These are phyloP conservation scores for Dolichoris vasculosae DNA, from an alignment of 1,140 invertebrate genomes.

Conservation along the genomic window DNA sequence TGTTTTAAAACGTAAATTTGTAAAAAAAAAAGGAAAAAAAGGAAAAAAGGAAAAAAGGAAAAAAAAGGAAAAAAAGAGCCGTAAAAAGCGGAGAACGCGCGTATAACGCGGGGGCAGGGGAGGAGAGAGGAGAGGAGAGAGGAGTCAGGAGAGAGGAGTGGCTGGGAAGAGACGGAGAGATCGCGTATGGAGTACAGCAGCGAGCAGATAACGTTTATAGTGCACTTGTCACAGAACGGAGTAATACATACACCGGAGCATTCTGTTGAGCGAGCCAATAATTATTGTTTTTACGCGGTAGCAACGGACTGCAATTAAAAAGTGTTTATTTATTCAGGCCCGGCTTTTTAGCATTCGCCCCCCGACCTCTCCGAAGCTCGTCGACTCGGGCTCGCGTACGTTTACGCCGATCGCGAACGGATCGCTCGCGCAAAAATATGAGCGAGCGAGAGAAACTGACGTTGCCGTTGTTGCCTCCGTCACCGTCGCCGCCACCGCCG, in stretches of 20 bases:
- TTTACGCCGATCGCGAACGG: constrained; percentile 40
- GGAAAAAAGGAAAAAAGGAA: neutral
- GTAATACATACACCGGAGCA: constrained; percentile 54
- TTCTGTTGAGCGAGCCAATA: constrained; percentile 68
- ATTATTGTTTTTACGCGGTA: constrained; percentile 74
- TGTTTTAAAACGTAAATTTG: constrained; percentile 41
- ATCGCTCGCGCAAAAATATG: constrained; percentile 21
- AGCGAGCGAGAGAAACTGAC: neutral
- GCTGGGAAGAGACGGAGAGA: constrained; percentile 35
- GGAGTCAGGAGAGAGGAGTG: neutral
- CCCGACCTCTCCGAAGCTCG: constrained; percentile 46
- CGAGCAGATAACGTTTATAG: constrained; percentile 46
- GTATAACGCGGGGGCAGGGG: neutral
- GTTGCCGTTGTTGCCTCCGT: neutral
- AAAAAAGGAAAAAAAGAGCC: neutral
- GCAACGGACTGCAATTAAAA: constrained; percentile 73
- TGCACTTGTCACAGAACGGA: constrained; percentile 60
- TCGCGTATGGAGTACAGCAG: neutral
- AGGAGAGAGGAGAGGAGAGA: constrained; percentile 21
- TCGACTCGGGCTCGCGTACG: constrained; percentile 30
- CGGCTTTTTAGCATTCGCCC: constrained; percentile 70
- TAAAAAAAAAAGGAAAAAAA: constrained; percentile 33
- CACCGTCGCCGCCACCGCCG: neutral
- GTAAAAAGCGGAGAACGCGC: neutral
- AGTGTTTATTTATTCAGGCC: constrained; percentile 74